Conservation (phyloP, 2,888 invertebrate genomes). For the Lymantria monacha region DNA sequence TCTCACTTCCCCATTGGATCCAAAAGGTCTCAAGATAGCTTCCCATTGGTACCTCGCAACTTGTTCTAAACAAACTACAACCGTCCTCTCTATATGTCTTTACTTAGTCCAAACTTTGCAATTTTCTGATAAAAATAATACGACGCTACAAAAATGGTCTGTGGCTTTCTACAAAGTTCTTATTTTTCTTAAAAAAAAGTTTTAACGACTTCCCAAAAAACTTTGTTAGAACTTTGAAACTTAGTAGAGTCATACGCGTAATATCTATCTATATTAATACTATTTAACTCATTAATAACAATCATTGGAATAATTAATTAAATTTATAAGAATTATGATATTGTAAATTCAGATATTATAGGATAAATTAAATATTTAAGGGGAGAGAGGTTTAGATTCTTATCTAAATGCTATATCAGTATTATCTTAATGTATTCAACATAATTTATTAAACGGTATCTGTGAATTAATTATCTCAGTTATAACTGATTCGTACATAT, state of each 20-base stretch:
- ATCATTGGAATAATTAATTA: not conserved
- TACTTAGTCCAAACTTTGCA: slow-evolving; percentile 14
- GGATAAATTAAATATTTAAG: slow-evolving; percentile 28
- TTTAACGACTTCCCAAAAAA: slow-evolving; percentile 23
- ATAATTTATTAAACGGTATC: slow-evolving; percentile 36
- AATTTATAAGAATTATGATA: slow-evolving; percentile 1
- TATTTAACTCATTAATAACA: not conserved
- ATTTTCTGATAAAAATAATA: slow-evolving; percentile 24
- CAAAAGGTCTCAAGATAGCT: slow-evolving; percentile 50
- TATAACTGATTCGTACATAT: slow-evolving; percentile 22
- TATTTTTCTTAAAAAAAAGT: slow-evolving; percentile 22
- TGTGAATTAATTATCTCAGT: slow-evolving; percentile 38
- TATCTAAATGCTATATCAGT: slow-evolving; percentile 34
- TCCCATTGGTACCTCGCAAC: slow-evolving; percentile 29
- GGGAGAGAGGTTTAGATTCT: slow-evolving; percentile 56
- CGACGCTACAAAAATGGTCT: slow-evolving; percentile 17
- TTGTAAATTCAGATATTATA: slow-evolving; percentile 22
- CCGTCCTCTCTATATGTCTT: slow-evolving; percentile 15
- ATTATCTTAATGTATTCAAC: slow-evolving; percentile 23
- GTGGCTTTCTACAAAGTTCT: slow-evolving; percentile 18
- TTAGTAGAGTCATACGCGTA: slow-evolving; percentile 5
- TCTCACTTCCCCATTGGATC: slow-evolving; percentile 73
- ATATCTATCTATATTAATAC: not conserved
- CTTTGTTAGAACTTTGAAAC: slow-evolving; percentile 15
- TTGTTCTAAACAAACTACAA: slow-evolving; percentile 23